Conservation (phyloP, 2,797 vertebrate genomes). For the Sparus aurata region DNA sequence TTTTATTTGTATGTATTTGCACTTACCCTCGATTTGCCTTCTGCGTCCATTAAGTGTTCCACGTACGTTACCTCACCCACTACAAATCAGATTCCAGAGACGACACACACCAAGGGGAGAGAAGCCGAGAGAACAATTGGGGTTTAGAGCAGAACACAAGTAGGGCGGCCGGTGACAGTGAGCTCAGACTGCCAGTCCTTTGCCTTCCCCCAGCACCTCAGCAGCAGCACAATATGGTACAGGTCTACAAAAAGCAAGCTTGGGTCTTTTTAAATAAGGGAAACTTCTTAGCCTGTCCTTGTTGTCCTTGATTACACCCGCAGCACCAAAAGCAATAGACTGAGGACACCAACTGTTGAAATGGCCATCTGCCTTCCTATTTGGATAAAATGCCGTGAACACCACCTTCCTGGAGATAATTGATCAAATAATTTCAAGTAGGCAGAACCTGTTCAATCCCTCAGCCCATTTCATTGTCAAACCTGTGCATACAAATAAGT, state of each 20-base stretch:
- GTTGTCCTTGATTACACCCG: conserved; percentile 69
- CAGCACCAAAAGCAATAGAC: conserved; percentile 81
- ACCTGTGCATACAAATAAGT: conserved; percentile 57
- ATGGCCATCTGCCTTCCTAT: conserved; percentile 71
- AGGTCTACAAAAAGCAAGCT: conserved; percentile 94
- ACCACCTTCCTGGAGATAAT: conserved; percentile 69
- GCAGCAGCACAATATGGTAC: conserved; percentile 90
- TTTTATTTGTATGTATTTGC: conserved; percentile 87
- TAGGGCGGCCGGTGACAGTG: conserved; percentile 92
- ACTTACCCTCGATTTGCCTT: conserved; percentile 99
- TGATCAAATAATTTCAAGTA: conserved; percentile 70
- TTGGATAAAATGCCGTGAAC: conserved; percentile 68
- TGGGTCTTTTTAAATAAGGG: conserved; percentile 52
- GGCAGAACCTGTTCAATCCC: conserved; percentile 67
- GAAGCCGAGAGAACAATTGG: conserved; percentile 99
- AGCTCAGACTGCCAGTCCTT: conserved; percentile 95
- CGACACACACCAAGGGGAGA: conserved; percentile 99
- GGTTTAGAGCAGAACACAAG: conserved; percentile 99
- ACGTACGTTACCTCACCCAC: conserved; percentile 99
- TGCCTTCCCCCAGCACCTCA: conserved; percentile 92
- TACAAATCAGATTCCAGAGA: conserved; percentile 99
- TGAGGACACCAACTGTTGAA: conserved; percentile 77
- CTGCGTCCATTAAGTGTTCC: conserved; percentile 99
- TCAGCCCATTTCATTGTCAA: conserved; percentile 67
- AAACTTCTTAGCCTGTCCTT: conserved; percentile 87